phyloP scores from a whole-genome alignment of 2,888 invertebrate species.

The Ophonus ardosiacus region DNA sequence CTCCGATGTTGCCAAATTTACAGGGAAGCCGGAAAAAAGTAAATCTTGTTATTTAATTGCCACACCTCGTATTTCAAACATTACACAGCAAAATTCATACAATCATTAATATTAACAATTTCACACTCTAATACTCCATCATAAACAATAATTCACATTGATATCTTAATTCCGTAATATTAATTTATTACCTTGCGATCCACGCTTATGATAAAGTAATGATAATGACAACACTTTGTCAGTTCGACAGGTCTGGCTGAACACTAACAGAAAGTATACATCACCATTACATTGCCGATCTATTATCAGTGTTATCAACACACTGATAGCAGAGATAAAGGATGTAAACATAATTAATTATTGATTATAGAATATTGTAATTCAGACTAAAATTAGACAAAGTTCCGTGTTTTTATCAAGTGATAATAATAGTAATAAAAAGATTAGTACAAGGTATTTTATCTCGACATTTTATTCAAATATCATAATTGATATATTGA shows the following conservation, averaged over 20 bases:
- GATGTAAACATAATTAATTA: slow-evolving; percentile 35
- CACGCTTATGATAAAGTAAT: not conserved
- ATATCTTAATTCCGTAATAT: not conserved
- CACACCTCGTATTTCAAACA: no score
- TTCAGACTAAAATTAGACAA: slow-evolving; percentile 8
- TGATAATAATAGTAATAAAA: not conserved
- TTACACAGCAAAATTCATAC: not conserved
- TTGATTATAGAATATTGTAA: slow-evolving; percentile 31
- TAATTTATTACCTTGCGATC: not conserved
- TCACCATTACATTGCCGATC: slow-evolving; percentile 2
- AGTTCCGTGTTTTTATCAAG: slow-evolving; percentile 35
- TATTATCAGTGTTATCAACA: slow-evolving; percentile 9
- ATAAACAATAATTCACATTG: not conserved
- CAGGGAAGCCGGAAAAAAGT: no score
- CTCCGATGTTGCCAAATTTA: no score
- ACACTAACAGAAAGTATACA: not conserved
- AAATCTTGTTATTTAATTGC: no score
- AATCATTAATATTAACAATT: not conserved
- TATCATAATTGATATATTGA: not conserved
- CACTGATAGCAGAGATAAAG: slow-evolving; percentile 1
- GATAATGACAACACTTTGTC: not conserved
- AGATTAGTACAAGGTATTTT: not conserved
- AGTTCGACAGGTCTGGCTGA: not conserved
- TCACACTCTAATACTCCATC: not conserved
- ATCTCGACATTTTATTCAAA: not conserved